Conservation (phyloP, 1,140 invertebrate genomes). For the Listronotus bonariensis region DNA sequence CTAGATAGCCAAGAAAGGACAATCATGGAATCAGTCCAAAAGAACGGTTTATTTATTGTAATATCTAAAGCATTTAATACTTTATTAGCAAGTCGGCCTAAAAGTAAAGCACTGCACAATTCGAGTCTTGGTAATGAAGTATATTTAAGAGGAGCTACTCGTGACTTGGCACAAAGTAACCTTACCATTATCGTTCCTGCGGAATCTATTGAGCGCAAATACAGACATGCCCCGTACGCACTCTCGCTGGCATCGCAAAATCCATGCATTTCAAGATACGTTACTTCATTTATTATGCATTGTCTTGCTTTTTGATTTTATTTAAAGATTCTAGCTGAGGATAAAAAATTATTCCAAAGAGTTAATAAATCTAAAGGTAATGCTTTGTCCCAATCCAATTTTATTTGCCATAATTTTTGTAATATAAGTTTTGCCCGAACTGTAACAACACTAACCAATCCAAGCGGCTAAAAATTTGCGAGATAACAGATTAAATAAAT, state of each 20-base stretch:
- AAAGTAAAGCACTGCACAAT: conserved; percentile 7
- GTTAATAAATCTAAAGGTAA: conserved; percentile 36
- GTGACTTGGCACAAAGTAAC: not conserved
- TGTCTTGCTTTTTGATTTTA: conserved; percentile 34
- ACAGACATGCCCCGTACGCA: conserved; percentile 51
- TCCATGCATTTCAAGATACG: conserved; percentile 46
- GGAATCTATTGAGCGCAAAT: conserved; percentile 23
- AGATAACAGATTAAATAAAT: too few relatives aligned
- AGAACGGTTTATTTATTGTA: not conserved
- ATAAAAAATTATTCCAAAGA: conserved; percentile 31
- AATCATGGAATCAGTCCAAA: conserved; percentile 3
- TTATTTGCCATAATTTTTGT: too few relatives aligned
- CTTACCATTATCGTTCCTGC: not conserved
- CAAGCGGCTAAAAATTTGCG: too few relatives aligned
- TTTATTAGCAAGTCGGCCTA: not conserved
- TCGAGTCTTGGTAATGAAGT: conserved; percentile 2
- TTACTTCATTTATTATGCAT: not conserved
- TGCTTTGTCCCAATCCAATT: conserved; percentile 54
- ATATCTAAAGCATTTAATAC: not conserved
- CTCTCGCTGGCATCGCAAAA: conserved; percentile 52
- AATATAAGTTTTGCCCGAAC: too few relatives aligned
- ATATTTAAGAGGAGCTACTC: conserved; percentile 4
- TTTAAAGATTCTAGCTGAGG: conserved; percentile 25
- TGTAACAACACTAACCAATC: too few relatives aligned
- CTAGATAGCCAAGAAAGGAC: not conserved